phyloP scores from a whole-genome alignment of 2,113 vertebrate genomes.

The Zosterops borbonicus region DNA sequence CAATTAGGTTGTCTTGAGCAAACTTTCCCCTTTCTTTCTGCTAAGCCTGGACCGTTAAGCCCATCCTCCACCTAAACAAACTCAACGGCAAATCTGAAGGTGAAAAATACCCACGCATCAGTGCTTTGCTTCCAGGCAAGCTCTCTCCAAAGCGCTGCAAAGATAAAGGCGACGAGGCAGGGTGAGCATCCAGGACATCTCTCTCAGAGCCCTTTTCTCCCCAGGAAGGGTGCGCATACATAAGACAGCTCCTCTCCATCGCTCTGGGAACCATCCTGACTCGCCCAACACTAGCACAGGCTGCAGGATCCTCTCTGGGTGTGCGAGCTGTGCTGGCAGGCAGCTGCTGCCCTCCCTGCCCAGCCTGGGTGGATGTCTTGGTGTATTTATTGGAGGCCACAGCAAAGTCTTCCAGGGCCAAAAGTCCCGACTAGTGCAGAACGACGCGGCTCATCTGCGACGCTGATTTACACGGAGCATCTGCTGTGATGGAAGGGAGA shows the following conservation, averaged over 20 bases:
- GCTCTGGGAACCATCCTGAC: background rate
- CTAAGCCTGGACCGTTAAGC: background rate
- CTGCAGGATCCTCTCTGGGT: background rate
- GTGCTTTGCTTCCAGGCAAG: background rate
- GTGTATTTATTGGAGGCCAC: background rate
- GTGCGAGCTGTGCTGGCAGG: background rate
- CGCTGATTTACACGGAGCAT: background rate
- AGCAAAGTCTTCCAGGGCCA: background rate
- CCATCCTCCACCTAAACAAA: slow-evolving; percentile 27
- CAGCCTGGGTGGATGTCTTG: background rate
- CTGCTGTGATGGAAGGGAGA: background rate
- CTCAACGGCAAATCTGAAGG: background rate
- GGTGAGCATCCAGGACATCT: background rate
- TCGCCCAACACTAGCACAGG: accelerated
- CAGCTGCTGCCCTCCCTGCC: background rate
- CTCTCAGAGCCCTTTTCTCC: background rate
- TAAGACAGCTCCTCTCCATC: accelerated
- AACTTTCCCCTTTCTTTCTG: slow-evolving; percentile 32
- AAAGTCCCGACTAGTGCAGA: background rate
- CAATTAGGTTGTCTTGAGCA: slow-evolving; percentile 58
- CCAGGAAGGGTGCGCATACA: accelerated
- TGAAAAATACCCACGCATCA: background rate
- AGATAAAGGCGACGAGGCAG: background rate
- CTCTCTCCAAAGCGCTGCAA: background rate
- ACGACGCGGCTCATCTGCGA: accelerated